Evolutionary conservation across 2,113 vertebrate genomes (phyloP).

Genomic region (Pseudorectes ferrugineus): DNA sequence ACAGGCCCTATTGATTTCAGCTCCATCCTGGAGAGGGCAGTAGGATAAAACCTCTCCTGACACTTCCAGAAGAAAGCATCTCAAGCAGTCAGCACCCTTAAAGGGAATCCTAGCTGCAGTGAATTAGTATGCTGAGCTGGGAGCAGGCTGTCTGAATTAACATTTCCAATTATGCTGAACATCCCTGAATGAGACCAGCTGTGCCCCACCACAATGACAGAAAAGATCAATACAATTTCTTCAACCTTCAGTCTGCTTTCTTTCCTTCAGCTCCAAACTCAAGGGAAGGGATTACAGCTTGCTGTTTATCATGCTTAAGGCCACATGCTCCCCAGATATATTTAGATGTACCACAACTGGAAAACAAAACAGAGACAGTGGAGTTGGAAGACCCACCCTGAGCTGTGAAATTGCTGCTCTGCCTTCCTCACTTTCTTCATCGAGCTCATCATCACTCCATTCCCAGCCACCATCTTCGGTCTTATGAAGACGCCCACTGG

Average conservation of each 20-base stretch:
- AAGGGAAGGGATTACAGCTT: background rate
- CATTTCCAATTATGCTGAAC: background rate
- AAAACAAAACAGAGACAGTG: background rate
- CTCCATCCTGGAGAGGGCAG: background rate
- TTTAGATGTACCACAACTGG: background rate
- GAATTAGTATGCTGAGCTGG: background rate
- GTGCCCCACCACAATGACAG: background rate
- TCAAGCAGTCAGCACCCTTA: background rate
- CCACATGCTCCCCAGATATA: background rate
- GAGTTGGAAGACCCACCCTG: constrained; percentile 65
- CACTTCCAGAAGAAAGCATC: background rate
- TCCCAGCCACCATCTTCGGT: constrained; percentile 97
- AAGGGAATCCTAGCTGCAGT: background rate
- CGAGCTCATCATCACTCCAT: constrained; percentile 95
- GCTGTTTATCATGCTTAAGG: background rate
- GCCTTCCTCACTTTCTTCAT: constrained; percentile 94
- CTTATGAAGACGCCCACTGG: constrained; percentile 94
- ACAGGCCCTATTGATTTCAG: background rate
- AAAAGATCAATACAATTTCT: background rate
- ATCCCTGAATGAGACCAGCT: background rate
- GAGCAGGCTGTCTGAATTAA: background rate
- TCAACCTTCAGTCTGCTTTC: background rate
- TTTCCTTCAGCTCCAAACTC: background rate
- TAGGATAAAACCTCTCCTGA: constrained; percentile 5
- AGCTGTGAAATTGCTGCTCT: constrained; percentile 86